Evolutionary conservation across 2,113 vertebrate species (phyloP).

Genomic region (Tenebrosternarchus preto): DNA sequence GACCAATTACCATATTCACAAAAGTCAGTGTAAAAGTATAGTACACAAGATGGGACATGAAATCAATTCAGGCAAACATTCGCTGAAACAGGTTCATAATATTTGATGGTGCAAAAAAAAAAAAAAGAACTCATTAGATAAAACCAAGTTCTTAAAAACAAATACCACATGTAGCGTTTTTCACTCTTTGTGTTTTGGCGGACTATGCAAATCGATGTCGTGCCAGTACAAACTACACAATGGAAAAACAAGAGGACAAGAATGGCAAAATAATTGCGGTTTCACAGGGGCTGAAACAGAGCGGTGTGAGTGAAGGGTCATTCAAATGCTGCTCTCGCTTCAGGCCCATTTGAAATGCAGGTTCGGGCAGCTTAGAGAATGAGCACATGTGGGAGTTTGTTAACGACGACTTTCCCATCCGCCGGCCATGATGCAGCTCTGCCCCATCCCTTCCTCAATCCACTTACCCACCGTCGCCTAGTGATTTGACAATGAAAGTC

Average conservation of each 20-base stretch:
- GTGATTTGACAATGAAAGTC: constrained; percentile 39
- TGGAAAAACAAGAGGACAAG: constrained; percentile 14
- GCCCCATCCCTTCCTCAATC: neutral
- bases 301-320: constrained; percentile 33
- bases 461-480: constrained; percentile 6
- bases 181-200: constrained; percentile 9
- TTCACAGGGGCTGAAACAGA: constrained; percentile 26
- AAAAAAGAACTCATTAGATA: constrained; percentile 40
- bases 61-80: constrained; percentile 49
- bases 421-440: neutral
- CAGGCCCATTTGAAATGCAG: constrained; percentile 42
- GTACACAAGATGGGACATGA: constrained; percentile 24
- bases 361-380: constrained; percentile 33
- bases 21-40: constrained; percentile 27
- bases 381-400: constrained; percentile 43
- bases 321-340: constrained; percentile 40
- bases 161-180: constrained; percentile 18
- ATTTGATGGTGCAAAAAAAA: constrained; percentile 17
- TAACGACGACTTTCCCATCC: constrained; percentile 9
- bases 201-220: constrained; percentile 38
- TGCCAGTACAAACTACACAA: constrained; percentile 20
- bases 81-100: constrained; percentile 45
- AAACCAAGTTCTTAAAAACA: constrained; percentile 12
- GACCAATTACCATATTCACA: constrained; percentile 41
- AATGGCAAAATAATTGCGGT: constrained; percentile 31